Conservation (phyloP, 1,140 invertebrate species). For the Drosophila sechellia region DNA sequence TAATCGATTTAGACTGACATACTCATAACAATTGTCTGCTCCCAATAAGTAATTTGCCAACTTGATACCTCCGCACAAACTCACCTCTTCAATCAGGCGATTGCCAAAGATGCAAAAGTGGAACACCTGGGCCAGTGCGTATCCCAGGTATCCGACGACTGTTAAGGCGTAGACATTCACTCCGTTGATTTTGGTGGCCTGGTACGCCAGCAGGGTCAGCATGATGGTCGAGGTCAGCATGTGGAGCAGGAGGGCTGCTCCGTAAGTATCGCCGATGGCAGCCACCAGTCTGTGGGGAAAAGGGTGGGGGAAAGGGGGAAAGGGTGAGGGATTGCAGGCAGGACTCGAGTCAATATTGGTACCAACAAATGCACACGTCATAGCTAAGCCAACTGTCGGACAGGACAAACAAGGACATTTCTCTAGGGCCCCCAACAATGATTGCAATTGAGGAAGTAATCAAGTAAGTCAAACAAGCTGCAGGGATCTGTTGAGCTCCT, state of each 20-base stretch:
- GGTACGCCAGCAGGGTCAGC: constrained; percentile 92
- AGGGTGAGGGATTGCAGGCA: constrained; percentile 3
- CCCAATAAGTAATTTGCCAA: no score
- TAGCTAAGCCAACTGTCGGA: constrained; percentile 22
- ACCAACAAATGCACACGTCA: constrained; percentile 25
- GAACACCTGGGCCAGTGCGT: constrained; percentile 92
- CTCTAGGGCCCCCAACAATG: constrained; percentile 19
- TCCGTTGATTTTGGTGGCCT: constrained; percentile 92
- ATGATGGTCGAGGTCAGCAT: constrained; percentile 94
- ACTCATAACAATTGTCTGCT: no score
- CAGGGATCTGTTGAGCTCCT: neutral
- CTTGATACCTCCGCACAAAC: constrained; percentile 7
- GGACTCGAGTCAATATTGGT: constrained; percentile 37
- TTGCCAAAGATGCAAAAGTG: constrained; percentile 94
- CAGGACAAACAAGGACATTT: constrained; percentile 20
- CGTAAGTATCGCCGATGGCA: constrained; percentile 92
- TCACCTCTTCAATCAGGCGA: constrained; percentile 92
- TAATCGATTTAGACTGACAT: no score
- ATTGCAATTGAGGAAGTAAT: constrained; percentile 51
- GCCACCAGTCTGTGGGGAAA: constrained; percentile 88
- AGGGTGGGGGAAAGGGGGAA: neutral
- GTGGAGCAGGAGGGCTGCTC: constrained; percentile 90
- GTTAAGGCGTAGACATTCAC: constrained; percentile 91
- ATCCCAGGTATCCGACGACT: constrained; percentile 91
- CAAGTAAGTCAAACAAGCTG: constrained; percentile 38